Evolutionary conservation across 2,113 vertebrate genomes (phyloP).

Genomic region (Empidonax alnorum): DNA sequence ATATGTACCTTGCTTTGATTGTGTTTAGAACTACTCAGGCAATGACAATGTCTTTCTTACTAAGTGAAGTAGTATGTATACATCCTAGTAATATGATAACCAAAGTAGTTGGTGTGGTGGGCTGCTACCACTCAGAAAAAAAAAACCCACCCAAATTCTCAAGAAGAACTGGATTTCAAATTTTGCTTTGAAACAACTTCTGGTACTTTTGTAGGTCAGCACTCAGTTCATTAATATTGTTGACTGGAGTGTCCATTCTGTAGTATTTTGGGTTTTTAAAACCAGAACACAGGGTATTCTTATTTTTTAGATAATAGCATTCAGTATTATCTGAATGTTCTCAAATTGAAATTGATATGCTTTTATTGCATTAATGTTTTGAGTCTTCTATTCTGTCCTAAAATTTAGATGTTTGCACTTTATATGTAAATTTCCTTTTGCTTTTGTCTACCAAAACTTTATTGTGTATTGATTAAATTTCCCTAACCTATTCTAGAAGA

Average conservation of each 20-base stretch:
- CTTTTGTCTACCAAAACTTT: not conserved
- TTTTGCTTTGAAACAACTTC: not conserved
- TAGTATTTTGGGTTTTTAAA: not conserved
- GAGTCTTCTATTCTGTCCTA: not conserved
- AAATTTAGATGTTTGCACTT: not conserved
- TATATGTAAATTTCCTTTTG: not conserved
- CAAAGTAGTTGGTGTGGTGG: not conserved
- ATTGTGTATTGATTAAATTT: not conserved
- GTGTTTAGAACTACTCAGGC: not conserved
- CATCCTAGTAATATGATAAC: not conserved
- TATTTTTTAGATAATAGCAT: not conserved
- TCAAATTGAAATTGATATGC: not conserved
- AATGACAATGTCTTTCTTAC: not conserved
- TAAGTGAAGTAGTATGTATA: not conserved
- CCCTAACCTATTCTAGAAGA: not conserved
- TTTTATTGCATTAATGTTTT: not conserved
- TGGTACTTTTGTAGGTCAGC: not conserved
- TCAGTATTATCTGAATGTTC: not conserved
- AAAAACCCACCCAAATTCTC: not conserved
- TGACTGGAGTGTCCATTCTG: not conserved
- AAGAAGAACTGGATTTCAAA: not conserved
- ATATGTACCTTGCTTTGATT: not conserved
- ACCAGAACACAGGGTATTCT: not conserved
- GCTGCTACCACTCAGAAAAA: not conserved
- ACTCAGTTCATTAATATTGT: not conserved